phyloP scores from a whole-genome alignment of 1,140 invertebrate genomes.

The Drosophila nikananu region DNA sequence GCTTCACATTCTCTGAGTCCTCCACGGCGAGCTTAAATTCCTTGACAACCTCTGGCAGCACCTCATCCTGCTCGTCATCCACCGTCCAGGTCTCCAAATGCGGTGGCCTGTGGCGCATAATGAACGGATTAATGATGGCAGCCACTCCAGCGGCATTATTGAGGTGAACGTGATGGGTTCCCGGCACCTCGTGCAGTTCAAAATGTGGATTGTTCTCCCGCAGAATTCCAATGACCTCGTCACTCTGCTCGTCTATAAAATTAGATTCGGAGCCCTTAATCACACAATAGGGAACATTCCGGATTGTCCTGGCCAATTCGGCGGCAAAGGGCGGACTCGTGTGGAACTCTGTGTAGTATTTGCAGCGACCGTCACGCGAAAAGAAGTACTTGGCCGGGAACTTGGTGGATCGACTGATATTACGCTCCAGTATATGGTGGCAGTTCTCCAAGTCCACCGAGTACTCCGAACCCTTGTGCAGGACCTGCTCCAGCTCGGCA shows the following conservation, averaged over 20 bases:
- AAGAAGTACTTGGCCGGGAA: constrained; percentile 88
- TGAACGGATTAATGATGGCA: constrained; percentile 87
- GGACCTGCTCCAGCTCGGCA: constrained; percentile 87
- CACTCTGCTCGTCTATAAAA: constrained; percentile 65
- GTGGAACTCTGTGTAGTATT: constrained; percentile 78
- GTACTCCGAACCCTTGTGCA: constrained; percentile 86
- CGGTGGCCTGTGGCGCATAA: constrained; percentile 82
- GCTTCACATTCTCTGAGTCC: constrained; percentile 73
- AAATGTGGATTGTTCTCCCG: constrained; percentile 87
- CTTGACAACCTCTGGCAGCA: constrained; percentile 46
- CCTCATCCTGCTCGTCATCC: constrained; percentile 21
- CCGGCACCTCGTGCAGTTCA: constrained; percentile 88
- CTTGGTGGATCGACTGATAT: constrained; percentile 86
- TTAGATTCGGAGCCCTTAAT: constrained; percentile 77
- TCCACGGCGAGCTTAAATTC: constrained; percentile 68
- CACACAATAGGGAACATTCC: constrained; percentile 76
- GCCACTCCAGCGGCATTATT: constrained; percentile 88
- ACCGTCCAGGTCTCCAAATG: constrained; percentile 70
- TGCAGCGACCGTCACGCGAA: constrained; percentile 87
- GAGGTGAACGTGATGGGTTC: constrained; percentile 90
- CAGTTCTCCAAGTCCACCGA: constrained; percentile 87
- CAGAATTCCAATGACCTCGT: constrained; percentile 87
- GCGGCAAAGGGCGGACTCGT: constrained; percentile 67
- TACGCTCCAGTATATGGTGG: constrained; percentile 87
- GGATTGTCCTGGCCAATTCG: constrained; percentile 69